These are phyloP conservation scores for Panagrolaimus sp. DNA, from an alignment of 1,140 invertebrate genomes.

Conservation along the genomic window DNA sequence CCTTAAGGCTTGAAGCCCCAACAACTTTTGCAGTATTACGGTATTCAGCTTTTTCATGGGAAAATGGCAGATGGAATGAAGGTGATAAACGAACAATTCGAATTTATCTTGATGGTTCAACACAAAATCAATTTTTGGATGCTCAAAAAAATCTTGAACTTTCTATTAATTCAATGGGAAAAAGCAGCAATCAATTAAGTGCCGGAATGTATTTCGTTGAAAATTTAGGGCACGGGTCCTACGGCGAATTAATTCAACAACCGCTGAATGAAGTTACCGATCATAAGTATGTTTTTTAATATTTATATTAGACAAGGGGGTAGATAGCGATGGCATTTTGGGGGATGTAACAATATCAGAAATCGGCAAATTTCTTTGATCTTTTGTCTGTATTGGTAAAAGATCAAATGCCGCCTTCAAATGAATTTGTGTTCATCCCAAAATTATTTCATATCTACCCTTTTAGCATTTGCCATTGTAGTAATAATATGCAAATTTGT, in stretches of 20 bases:
- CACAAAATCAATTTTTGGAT: constrained; percentile 23
- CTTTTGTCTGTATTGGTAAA: no score
- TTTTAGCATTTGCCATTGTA: no score
- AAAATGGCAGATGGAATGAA: constrained; percentile 23
- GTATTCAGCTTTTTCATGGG: constrained; percentile 28
- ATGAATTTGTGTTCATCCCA: no score
- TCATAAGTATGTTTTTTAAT: constrained; percentile 35
- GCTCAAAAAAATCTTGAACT: constrained; percentile 18
- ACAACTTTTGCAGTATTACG: constrained; percentile 29
- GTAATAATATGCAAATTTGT: no score
- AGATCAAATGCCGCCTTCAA: no score
- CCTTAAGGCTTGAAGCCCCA: constrained; percentile 21
- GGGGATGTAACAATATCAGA: no score
- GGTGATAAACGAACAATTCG: constrained; percentile 18
- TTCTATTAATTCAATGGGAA: constrained; percentile 16
- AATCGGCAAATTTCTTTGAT: no score
- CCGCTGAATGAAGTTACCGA: constrained; percentile 46
- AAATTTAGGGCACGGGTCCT: constrained; percentile 24
- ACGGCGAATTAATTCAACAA: constrained; percentile 33
- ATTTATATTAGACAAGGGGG: no score
- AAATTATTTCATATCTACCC: no score
- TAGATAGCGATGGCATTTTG: no score
- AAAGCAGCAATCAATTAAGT: constrained; percentile 29
- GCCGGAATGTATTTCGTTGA: constrained; percentile 45
- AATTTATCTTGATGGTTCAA: constrained; percentile 19